Percentiles rank a stretch among this genome's conserved stretches.
These are phyloP conservation scores for Barnardius zonarius DNA, from an alignment of 2,113 vertebrate species.

Conservation along the genomic window DNA sequence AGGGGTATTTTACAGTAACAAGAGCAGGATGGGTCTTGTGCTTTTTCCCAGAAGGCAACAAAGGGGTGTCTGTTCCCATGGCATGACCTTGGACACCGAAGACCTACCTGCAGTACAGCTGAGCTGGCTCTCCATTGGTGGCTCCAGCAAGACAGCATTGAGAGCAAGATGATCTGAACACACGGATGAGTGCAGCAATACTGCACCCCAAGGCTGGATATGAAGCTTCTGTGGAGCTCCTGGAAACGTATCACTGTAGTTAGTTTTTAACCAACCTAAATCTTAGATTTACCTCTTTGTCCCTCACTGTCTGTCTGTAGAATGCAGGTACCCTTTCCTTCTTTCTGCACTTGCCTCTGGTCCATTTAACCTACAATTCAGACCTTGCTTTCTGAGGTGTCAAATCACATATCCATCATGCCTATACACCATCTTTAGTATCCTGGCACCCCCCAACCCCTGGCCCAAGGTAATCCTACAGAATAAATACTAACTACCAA, in stretches of 20 bases:
- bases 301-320: background rate
- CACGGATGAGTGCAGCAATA: fast-evolving
- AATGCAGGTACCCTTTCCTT: background rate
- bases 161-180: background rate
- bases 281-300: background rate
- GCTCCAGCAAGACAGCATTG: background rate
- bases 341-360: background rate
- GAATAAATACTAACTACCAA: background rate
- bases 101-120: background rate
- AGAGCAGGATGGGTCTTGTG: background rate
- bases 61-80: background rate
- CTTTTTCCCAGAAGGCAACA: background rate
- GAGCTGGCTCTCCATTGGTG: fast-evolving
- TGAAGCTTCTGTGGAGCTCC: background rate
- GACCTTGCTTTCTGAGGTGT: background rate
- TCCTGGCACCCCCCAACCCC: background rate
- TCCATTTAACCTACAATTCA: background rate
- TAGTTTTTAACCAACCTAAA: background rate
- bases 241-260: background rate
- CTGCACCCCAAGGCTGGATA: background rate
- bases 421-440: background rate
- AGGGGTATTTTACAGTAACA: background rate
- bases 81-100: fast-evolving
- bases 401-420: background rate
- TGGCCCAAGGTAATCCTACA: background rate